Base-by-base conservation (phyloP, 2,888 invertebrate genomes). In the Eulithis prunata region DNA sequence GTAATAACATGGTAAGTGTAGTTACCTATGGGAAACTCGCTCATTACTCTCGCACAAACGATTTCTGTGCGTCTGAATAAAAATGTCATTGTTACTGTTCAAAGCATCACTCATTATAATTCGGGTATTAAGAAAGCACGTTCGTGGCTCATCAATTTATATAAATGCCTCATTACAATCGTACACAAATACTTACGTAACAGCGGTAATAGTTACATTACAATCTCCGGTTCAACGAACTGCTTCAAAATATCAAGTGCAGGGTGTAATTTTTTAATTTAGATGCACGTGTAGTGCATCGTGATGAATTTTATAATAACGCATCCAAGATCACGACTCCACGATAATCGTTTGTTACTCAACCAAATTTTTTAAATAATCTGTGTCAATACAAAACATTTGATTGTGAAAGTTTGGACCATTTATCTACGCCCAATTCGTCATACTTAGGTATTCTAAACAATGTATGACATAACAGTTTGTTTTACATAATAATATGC, bases 41-140 rank as follows among this genome's bases (percentile, higher is more conserved):
- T 78, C 76, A 71, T 75, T 76, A 76, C 71, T 61, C 69, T 64
- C 61, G 69, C 57, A 66, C 58, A 64, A 76, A 76, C 67, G 74
- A 73, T 82, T 79, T 76, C 77, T 73, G 62, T 69, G 71, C 64
- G 69, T 65, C 64, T 67, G 70, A 73, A 80, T 80, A 84, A 82
- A 84, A 82, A 84, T 84, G 84, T 83, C 86, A 84, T 86, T 86
- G 83, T 84, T 83, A 83, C 78, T 76, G 75, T 83, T 84, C 70
- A 70, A 74, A 84, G 78, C 86, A 89, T 89, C 88, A 86, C 85
- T 89, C 88, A 89, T 84, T 87, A 85, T 88, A 87, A 87, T 86
- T 84, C 80, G 80, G 74, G 41, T 74, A 80, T 81, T 80, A 76
- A 75, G 81, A 78, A 79, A 80, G 72, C 68, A 64, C 71, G 66